A percentile compares a stretch with the other conserved stretches of the same genome.
Conservation (phyloP, 2,113 vertebrate species). For the Micronycteris hirsuta region DNA sequence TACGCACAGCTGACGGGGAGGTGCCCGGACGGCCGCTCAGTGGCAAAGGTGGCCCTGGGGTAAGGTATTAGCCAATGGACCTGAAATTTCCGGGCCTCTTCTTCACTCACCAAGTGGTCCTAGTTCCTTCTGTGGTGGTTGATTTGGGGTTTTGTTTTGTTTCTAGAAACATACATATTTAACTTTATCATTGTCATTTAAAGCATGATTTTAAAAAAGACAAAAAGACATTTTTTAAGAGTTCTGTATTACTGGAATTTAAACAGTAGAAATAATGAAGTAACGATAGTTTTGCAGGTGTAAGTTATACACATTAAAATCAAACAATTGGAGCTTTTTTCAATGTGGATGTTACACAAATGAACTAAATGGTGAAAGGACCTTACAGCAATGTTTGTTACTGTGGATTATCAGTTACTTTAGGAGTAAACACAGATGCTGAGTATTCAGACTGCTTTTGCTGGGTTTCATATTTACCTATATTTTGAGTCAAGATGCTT, state of each 20-base stretch:
- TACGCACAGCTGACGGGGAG: too few relatives aligned
- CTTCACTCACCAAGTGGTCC: background rate
- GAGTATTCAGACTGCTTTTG: background rate
- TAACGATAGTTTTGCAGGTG: background rate
- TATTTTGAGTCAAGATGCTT: background rate
- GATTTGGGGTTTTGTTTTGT: conserved; percentile 2
- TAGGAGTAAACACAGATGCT: background rate
- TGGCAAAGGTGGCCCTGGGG: background rate
- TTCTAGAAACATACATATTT: background rate
- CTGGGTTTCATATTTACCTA: background rate
- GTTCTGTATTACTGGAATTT: background rate
- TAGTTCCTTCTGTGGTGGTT: background rate
- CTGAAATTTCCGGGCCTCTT: background rate
- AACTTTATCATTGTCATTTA: background rate
- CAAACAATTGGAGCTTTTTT: background rate
- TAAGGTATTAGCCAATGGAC: background rate
- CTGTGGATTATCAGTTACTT: background rate
- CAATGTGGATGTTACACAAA: background rate
- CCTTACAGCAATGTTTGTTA: background rate
- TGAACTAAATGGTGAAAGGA: background rate
- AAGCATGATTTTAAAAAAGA: background rate
- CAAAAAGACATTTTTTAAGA: background rate
- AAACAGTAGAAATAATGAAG: background rate
- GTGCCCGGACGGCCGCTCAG: background rate
- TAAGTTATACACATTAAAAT: background rate